Percentiles rank a stretch among this genome's conserved stretches.
Evolutionary conservation across 2,888 invertebrate species (phyloP).

Genomic region (Trichogramma evanescens): DNA sequence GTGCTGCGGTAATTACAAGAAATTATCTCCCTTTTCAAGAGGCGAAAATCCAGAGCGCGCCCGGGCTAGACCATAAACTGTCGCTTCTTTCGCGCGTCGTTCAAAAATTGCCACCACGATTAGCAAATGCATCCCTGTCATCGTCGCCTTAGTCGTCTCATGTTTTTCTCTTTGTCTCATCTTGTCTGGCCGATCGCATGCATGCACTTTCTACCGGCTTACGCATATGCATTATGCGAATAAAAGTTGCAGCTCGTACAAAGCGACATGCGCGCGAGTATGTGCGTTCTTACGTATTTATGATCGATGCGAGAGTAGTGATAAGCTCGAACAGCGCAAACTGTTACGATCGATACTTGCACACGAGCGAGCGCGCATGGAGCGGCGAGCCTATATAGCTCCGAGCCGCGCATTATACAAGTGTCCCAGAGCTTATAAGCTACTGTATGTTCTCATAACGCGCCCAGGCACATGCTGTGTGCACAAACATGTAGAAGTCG

Average conservation of each 20-base stretch:
- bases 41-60: no score
- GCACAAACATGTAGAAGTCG: background rate
- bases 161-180: no score
- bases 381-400: background rate
- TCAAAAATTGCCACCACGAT: no score
- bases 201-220: background rate
- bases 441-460: background rate
- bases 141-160: no score
- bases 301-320: constrained; percentile 13
- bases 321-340: constrained; percentile 9
- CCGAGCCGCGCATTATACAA: background rate
- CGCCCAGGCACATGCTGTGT: no score
- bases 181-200: no score
- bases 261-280: background rate
- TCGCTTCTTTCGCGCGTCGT: no score
- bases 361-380: background rate
- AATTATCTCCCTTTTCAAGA: no score
- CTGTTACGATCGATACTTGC: constrained; percentile 5
- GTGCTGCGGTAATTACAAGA: no score
- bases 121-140: no score
- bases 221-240: background rate
- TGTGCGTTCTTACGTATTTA: constrained; percentile 18
- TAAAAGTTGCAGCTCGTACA: background rate
- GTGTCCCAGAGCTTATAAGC: background rate
- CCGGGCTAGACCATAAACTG: no score